Evolutionary conservation across 2,113 vertebrate species (phyloP).

Genomic region (Pardalotus punctatus): DNA sequence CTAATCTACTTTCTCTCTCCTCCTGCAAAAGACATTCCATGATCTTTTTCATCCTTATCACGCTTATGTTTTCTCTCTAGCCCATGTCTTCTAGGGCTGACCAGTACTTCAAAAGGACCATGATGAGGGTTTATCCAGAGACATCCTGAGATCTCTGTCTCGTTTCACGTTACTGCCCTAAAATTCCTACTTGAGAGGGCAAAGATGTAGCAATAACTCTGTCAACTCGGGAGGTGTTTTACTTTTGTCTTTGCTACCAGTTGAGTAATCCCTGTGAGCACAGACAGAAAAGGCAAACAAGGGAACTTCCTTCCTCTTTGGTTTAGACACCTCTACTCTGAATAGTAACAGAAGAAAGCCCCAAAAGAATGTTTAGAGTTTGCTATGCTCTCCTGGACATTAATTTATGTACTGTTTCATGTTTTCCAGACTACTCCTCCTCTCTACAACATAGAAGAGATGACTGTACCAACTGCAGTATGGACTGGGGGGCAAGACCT

Average conservation of each 20-base stretch:
- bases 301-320: neutral
- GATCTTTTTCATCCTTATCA: neutral
- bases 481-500: slow-evolving; percentile 68
- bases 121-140: neutral
- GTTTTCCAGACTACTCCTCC: slow-evolving; percentile 78
- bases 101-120: neutral
- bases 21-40: neutral
- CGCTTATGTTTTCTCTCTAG: neutral
- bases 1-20: neutral
- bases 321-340: neutral
- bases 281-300: neutral
- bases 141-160: neutral
- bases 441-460: slow-evolving; percentile 69
- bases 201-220: neutral
- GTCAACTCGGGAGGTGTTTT: neutral
- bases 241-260: neutral
- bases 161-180: neutral
- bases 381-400: neutral
- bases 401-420: neutral
- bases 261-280: neutral
- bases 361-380: neutral
- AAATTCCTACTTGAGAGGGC: neutral
- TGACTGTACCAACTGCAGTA: slow-evolving; percentile 65
- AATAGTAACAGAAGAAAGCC: neutral
- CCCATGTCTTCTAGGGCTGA: neutral